Conservation (phyloP, 2,888 invertebrate genomes). For the Zygogramma bicolorata region DNA sequence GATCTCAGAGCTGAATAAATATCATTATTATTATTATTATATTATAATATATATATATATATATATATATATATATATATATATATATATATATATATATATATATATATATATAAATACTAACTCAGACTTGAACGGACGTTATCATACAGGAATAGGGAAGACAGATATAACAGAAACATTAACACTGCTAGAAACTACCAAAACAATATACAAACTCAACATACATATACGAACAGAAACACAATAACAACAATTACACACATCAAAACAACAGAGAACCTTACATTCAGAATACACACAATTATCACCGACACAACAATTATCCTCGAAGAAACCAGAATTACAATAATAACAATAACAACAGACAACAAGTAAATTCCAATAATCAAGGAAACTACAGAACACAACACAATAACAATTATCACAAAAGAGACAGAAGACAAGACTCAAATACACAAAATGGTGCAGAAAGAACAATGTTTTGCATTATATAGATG, state of each 20-base stretch:
- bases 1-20: no score
- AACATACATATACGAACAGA: background rate
- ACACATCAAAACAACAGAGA: background rate
- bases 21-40: no score
- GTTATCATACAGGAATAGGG: background rate
- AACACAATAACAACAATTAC: background rate
- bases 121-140: background rate
- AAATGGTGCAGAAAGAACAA: background rate
- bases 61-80: no score
- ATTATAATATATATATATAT: no score
- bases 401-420: background rate
- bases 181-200: background rate
- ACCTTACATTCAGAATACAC: background rate
- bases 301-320: background rate
- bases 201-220: background rate
- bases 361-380: background rate
- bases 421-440: background rate
- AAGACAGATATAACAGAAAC: background rate
- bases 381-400: background rate
- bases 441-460: background rate
- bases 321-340: background rate
- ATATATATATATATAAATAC: no score
- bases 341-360: background rate
- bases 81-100: no score
- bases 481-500: constrained; percentile 22